Evolutionary conservation across 2,797 vertebrate species (phyloP), one percentile per base, ranked within the genome.

Genomic region (Gadopsis bispinosus): DNA sequence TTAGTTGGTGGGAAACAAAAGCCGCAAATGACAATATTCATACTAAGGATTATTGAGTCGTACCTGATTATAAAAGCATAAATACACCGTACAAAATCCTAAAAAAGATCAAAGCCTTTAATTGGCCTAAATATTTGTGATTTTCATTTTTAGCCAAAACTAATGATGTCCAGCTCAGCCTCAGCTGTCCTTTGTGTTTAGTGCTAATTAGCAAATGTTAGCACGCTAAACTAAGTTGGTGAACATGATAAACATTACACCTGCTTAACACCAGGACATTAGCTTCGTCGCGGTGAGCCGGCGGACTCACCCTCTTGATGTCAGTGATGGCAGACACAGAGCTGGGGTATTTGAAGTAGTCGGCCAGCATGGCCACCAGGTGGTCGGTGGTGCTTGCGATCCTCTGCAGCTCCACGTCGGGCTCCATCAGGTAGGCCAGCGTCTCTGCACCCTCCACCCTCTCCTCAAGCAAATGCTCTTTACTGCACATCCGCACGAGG

Each of bases 301-400:
- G 51, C 5, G 31, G 35, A 80, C 96, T 3, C 93, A 99, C 98
- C 97, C 98, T 97, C 92, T 99, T 99, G 91, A 99, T 99, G 93
- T 99, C 98, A 2, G 98, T 96, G 94, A 99, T 99, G 87, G 98
- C 97, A 7, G 98, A 99, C 91, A 99, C 98, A 0, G 98, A 99
- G 94, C 97, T 99, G 79, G 98, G 98, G 83, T 99, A 99, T 88
- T 99, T 99, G 93, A 99, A 99, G 94, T 99, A 99, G 93, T 99
- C 98, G 0, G 98, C 97, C 80, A 99, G 92, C 98, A 98, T 99
- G 84, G 95, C 95, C 76, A 99, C 97, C 80, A 99, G 96, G 93
- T 99, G 98, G 91, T 99, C 98, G 0, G 97, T 99, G 88, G 98
- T 97, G 93, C 98, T 99, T 63, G 98, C 98, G n/a, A 97, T 97